Evolutionary conservation across 2,113 vertebrate species (phyloP), one percentile per base, ranked within the genome.

Genomic region (Alosa alosa): DNA sequence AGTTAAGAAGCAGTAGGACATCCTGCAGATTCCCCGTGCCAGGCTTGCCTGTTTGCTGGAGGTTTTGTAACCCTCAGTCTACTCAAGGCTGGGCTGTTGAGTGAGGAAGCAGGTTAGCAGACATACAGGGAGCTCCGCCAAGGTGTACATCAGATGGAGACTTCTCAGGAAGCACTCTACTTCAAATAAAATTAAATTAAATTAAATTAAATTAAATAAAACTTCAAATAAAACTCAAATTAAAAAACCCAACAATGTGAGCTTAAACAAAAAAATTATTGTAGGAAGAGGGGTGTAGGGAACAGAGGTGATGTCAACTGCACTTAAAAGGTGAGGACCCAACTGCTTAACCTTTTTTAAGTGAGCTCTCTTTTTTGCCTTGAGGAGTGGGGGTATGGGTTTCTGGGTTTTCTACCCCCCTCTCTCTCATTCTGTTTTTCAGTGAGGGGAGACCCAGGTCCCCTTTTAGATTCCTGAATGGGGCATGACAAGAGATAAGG

Each of bases 1-100:
- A 64, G 57, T 64, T 64, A 25, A 64, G 57, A 64, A 68, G 64
- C 64, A 68, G 64, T 68, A 68, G 64, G n/a, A 68, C 15, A 78
- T 78, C 72, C 72, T 78, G 3, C 72, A 78, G 36, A 39, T 31
- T 36, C 10, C 36, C 64, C 64, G 3, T 31, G 13, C 25, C 64
- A 39, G 36, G 72, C 36, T 13, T 39, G 72, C 13, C 72, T 78
- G 31, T 78, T 36, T 1, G 36, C 31, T 39, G 13, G 31, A 78
- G 72, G 31, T 17, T 78, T 25, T 72, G 9, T 31, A 7, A 10
- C n/a, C 20, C 8, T 64, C 20, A 39, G 31, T 17, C 13, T 36
- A 3, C 13, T 15, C 31, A 3, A 15, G 31, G 72, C n/a, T 31
- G n/a, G n/a, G n/a, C n/a, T 68, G 64, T 36, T 78, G 72, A 17